Percentiles rank a stretch among this genome's conserved stretches.
Conservation (phyloP, 2,113 vertebrate genomes). For the Irena cyanogastra region DNA sequence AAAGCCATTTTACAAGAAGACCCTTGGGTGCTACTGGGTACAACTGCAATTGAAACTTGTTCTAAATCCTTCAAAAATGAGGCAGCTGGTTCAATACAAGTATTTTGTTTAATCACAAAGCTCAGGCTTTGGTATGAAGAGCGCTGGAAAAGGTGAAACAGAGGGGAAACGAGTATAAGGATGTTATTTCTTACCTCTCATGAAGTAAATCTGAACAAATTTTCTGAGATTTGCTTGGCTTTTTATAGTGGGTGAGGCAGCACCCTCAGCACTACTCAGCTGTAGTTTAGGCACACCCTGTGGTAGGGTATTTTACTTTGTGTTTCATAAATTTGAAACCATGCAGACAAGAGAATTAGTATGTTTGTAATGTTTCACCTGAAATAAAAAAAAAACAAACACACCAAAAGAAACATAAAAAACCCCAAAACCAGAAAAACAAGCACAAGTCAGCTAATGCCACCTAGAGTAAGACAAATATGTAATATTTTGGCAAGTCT, state of each 20-base stretch:
- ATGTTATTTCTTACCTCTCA: background rate
- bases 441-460: background rate
- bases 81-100: background rate
- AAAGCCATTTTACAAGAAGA: background rate
- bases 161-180: background rate
- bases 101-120: background rate
- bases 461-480: background rate
- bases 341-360: background rate
- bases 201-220: background rate
- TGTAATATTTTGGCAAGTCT: background rate
- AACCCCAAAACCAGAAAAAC: background rate
- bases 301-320: background rate
- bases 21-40: accelerated
- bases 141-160: background rate
- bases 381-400: too few species aligned
- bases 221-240: background rate
- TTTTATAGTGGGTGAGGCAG: background rate
- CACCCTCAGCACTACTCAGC: background rate
- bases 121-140: background rate
- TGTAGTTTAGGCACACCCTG: background rate
- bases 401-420: background rate
- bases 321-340: background rate
- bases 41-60: background rate
- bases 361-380: background rate
- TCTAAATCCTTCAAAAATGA: background rate